Evolutionary conservation across 1,140 invertebrate species (phyloP).

Genomic region (Arion vulgaris): DNA sequence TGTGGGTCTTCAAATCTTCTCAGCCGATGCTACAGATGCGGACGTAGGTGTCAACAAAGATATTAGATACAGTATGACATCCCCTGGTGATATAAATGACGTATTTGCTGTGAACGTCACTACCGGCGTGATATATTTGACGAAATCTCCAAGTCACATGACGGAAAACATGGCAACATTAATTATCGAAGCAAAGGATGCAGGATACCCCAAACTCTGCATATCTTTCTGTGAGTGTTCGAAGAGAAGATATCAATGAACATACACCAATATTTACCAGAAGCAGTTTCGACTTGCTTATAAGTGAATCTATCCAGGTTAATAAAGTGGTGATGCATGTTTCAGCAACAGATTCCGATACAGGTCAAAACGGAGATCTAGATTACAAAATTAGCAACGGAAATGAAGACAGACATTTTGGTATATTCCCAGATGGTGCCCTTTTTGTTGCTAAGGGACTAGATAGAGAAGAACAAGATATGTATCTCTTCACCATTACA

Average conservation of each 20-base stretch:
- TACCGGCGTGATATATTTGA: constrained; percentile 91
- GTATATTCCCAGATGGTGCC: constrained; percentile 76
- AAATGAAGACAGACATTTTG: constrained; percentile 86
- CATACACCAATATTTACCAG: constrained; percentile 86
- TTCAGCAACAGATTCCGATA: constrained; percentile 86
- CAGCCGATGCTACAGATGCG: constrained; percentile 86
- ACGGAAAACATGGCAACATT: constrained; percentile 79
- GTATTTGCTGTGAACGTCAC: constrained; percentile 87
- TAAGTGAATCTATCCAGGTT: constrained; percentile 79
- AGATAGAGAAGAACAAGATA: constrained; percentile 87
- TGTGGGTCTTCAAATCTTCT: constrained; percentile 91
- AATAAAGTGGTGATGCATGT: constrained; percentile 73
- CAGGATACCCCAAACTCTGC: constrained; percentile 83
- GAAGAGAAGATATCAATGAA: constrained; percentile 85
- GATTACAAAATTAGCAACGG: constrained; percentile 87
- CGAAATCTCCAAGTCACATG: constrained; percentile 77
- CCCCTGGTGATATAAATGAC: constrained; percentile 79
- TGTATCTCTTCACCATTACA: constrained; percentile 84
- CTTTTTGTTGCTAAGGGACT: constrained; percentile 80
- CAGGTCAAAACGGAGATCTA: constrained; percentile 91
- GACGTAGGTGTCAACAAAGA: constrained; percentile 88
- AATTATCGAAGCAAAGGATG: constrained; percentile 80
- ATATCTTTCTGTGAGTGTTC: constrained; percentile 80
- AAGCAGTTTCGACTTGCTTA: constrained; percentile 83
- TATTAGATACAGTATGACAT: constrained; percentile 84